Base-by-base conservation (phyloP, 2,797 vertebrate species). In the Taeniopygia guttata region DNA sequence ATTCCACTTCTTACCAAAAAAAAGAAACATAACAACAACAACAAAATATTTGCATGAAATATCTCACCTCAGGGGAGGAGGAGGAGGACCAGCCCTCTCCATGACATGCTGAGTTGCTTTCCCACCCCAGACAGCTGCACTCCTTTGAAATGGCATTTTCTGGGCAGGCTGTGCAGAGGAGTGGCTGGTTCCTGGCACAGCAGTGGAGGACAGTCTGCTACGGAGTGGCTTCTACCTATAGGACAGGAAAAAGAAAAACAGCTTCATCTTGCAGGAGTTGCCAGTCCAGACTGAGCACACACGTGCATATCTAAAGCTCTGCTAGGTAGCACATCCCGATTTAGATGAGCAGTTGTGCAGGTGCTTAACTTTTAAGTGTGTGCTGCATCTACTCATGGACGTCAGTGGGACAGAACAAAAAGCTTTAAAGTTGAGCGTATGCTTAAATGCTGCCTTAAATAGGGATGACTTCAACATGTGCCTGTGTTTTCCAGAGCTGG, bases 381-480 rank as follows among this genome's bases (percentile, higher is more conserved):
- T 78, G 4, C 74, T 90, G 66, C 76, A 74, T 17, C 88, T 92
- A 89, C 90, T 93, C 52, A 0, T 32, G n/a, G 49, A 36, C 27
- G 16, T 78, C 55, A 29, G 34, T 40, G 56, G 30, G 63, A 84
- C 52, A 64, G 87, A 90, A 82, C 34, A 48, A 66, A 29, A 75
- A 90, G 66, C 43, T 92, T 92, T 91, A 77, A 96, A 93, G 89
- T 77, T 89, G 75, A 93, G 85, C 6, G 3, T 67, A 12, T 87
- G 87, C 77, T 93, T 87, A 87, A 93, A 90, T 60, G 83, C 95
- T 94, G 95, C 95, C 94, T 96, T 96, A 96, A 96, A 70, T 60
- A 90, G 81, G 86, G 64, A 77, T 93, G 88, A 93, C 68, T 94
- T 93, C 68, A 91, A 58, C 29, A 38, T 21, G 68, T 94, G 87